These are phyloP conservation scores for Drosophila paulistorum DNA, from an alignment of 1,140 invertebrate genomes.

Conservation along the genomic window DNA sequence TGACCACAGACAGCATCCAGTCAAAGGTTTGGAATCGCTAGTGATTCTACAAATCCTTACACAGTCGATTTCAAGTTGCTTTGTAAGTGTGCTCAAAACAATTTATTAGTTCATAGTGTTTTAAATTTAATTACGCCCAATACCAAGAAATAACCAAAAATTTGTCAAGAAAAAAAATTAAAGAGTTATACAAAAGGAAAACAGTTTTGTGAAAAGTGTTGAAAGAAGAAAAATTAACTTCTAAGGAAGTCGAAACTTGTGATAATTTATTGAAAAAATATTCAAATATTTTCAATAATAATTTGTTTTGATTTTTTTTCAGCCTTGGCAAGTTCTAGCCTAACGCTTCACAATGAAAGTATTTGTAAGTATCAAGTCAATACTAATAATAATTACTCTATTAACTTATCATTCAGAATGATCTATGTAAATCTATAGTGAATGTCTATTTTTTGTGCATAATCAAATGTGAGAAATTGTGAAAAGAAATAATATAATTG, in stretches of 20 bases:
- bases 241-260: neutral
- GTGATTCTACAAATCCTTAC: slow-evolving; percentile 82
- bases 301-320: slow-evolving; percentile 56
- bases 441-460: slow-evolving; percentile 31
- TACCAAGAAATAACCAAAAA: neutral
- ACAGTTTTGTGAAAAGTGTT: neutral
- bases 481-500: slow-evolving; percentile 13
- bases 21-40: slow-evolving; percentile 84
- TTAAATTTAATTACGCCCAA: neutral
- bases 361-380: slow-evolving; percentile 69
- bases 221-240: neutral
- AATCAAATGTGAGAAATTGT: slow-evolving; percentile 23
- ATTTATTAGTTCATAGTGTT: neutral
- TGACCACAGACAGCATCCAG: slow-evolving; percentile 87
- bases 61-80: slow-evolving; percentile 58
- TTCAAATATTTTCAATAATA: slow-evolving; percentile 28
- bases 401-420: slow-evolving; percentile 15
- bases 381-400: neutral
- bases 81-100: slow-evolving; percentile 55
- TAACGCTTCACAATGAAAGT: slow-evolving; percentile 75
- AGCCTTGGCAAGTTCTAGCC: slow-evolving; percentile 64
- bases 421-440: slow-evolving; percentile 19
- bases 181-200: too few relatives aligned
- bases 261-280: neutral
- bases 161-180: neutral